Percentiles rank a stretch among this genome's conserved stretches.
Evolutionary conservation across 2,113 vertebrate genomes (phyloP).

Genomic region (Nyctereutes procyonoides): DNA sequence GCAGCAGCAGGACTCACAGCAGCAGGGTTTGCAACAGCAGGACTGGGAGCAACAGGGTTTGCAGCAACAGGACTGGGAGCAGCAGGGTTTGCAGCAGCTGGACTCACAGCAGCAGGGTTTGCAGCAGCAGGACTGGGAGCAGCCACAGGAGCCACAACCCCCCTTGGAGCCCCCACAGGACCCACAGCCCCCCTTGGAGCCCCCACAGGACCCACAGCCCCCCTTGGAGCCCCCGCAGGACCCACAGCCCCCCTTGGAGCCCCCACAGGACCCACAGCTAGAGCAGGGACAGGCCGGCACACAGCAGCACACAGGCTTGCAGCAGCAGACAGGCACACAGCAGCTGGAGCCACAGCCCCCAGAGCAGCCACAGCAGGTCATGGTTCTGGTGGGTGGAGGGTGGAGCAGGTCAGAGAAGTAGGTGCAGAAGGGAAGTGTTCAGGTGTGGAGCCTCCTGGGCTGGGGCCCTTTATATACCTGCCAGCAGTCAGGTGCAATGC

Average conservation of each 20-base stretch:
- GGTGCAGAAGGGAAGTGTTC: neutral
- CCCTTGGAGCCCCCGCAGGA: neutral
- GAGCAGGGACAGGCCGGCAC: neutral
- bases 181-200: neutral
- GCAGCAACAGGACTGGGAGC: neutral
- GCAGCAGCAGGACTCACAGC: neutral
- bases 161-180: neutral
- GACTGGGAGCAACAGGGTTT: too few relatives aligned
- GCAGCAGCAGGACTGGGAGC: neutral
- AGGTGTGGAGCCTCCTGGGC: neutral
- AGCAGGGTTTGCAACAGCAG: neutral
- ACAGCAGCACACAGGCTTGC: too few relatives aligned
- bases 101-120: neutral
- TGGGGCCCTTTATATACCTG: neutral
- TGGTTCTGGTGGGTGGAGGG: neutral
- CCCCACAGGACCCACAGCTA: neutral
- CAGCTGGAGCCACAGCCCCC: neutral
- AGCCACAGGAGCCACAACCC: neutral
- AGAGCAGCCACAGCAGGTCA: neutral
- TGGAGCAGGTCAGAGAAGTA: neutral
- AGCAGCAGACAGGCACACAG: too few relatives aligned
- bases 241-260: neutral
- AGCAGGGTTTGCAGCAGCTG: too few relatives aligned
- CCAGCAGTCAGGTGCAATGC: neutral
- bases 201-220: neutral